Evolutionary conservation across 2,113 vertebrate genomes (phyloP), one percentile per base, ranked within the genome.

Genomic region (Dipodomys stephensi): DNA sequence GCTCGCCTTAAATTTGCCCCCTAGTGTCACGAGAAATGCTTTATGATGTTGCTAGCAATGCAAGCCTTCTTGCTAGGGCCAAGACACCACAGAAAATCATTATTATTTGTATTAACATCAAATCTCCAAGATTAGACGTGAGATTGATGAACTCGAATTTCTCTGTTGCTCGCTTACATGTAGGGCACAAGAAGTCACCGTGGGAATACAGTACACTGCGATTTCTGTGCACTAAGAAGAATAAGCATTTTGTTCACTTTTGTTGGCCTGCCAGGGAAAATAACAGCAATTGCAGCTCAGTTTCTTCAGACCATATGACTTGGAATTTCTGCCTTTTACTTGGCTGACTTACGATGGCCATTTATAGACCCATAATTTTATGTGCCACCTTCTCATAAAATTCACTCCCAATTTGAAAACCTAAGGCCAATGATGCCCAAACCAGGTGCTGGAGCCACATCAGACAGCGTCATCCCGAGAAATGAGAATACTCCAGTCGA

Each of bases 321-420:
- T 83, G 35, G 64, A 93, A 88, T 88, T 81, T 84, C n/a, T 76
- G 92, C 53, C 81, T 96, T 91, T 79, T 53, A 91, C 69, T 90
- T 92, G 93, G 71, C 91, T 83, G 30, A 15, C 82, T 94, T 89
- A 87, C 0, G 3, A 77, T 46, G 28, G n/a, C 68, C 86, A 72
- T 90, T 94, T 90, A 84, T 71, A 94, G 83, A 88, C 77, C 32
- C 89, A 87, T 94, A 92, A 93, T 68, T 90, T 83, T 71, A 90
- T 8, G 35, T 89, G 46, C 44, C 83, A 88, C 83, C 35, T 94
- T 92, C 76, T 83, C 80, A 95, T 90, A 89, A 95, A 91, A 93
- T 71, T 95, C 80, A 93, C 72, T 91, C 84, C 65, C 65, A 64
- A 65, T 93, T 88, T 92, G 68, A 68, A 96, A 90, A 77, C 76